A percentile compares a stretch with the other conserved stretches of the same genome.
Evolutionary conservation across 2,113 vertebrate species (phyloP).

Genomic region (Leiothrix lutea): DNA sequence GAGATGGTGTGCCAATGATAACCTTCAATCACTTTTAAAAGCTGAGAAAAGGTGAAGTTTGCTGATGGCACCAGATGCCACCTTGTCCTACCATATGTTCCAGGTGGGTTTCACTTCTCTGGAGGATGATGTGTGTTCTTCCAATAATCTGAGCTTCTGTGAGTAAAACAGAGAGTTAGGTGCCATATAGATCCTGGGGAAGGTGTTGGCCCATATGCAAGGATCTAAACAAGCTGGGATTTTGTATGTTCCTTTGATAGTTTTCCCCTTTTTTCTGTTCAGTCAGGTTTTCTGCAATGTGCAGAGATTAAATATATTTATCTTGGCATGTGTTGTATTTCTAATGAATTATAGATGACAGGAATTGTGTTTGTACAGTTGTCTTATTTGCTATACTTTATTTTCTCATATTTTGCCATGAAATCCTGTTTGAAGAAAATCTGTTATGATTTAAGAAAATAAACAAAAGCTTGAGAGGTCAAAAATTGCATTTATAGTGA

Average conservation of each 20-base stretch:
- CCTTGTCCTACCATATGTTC: background rate
- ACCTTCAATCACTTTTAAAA: background rate
- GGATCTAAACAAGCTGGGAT: background rate
- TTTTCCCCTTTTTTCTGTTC: background rate
- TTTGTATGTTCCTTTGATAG: background rate
- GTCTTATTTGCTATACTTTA: background rate
- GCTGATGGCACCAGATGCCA: background rate
- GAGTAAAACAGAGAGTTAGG: background rate
- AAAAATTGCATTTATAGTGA: background rate
- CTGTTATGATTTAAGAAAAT: background rate
- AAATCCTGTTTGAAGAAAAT: constrained; percentile 10
- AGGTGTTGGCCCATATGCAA: background rate
- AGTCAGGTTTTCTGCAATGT: background rate
- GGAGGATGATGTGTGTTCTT: background rate
- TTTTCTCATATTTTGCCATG: background rate
- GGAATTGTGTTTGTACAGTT: background rate
- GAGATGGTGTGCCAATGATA: background rate
- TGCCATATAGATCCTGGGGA: background rate
- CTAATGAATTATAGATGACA: background rate
- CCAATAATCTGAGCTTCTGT: background rate
- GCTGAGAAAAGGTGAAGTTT: background rate
- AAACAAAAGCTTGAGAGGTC: background rate
- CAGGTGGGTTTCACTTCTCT: background rate
- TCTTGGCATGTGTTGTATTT: background rate
- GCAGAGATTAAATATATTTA: background rate